Evolutionary conservation across 2,888 invertebrate genomes (phyloP), one percentile per base, ranked within the genome.

Genomic region (Eilema sororculum): DNA sequence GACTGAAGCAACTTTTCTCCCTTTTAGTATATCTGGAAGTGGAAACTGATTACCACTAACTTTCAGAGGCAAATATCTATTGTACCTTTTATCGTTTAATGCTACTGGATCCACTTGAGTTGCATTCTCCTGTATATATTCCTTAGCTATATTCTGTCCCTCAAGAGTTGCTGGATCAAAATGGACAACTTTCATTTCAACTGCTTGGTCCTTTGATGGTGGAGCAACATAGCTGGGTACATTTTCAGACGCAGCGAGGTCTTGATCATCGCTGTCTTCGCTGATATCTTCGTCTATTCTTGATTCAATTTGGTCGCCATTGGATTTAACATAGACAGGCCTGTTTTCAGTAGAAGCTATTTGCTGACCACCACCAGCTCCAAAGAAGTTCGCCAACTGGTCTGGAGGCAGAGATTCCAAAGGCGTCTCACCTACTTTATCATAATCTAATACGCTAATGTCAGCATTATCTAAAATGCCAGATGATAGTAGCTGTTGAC

Each of bases 381-480:
- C 96, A 85, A 98, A 98, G 90, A 98, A 98, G 89, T 98, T 98
- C 56, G 98, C 98, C 71, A 98, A 90, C 81, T 98, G 98, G 90
- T 98, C 98, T 67, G 98, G 98, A 3, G 98, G 98, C 65, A 98
- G 90, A 75, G 97, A 97, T 76, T 98, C 98, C 66, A 98, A 93
- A 6, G 98, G 97, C 68, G 98, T 98, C 76, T 98, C 98, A 41
- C 98, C 98, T 58, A 98, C 97, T 95, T 98, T 98, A 85, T 98
- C 98, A 83, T 98, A 98, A 91, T 98, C 98, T 72, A 98, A 92
- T 64, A 98, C 96, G 79, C 98, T 98, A 73, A 98, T 98, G 82
- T 98, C 98, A 61, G 98, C 98, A 85, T 98, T 98, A 80, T 97
- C 97, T 69, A 98, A 93, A 81, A 98, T 98, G 57, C 98, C 98